Evolutionary conservation across 2,797 vertebrate species (phyloP).

Genomic region (Gymnopithys bicolor): DNA sequence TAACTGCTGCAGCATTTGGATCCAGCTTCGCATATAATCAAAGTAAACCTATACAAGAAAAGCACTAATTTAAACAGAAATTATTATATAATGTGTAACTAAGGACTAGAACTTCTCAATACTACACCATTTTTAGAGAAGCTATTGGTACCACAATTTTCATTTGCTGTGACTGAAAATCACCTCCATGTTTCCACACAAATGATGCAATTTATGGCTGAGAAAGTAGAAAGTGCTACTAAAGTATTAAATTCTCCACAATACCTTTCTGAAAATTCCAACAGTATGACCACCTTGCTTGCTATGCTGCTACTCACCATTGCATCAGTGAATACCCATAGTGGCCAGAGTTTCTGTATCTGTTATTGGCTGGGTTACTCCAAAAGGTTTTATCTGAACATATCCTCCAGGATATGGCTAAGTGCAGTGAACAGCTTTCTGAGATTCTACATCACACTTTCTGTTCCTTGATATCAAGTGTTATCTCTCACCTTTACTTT

Average conservation of each 20-base stretch:
- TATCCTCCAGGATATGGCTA: not conserved
- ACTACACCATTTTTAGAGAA: not conserved
- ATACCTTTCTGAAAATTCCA: not conserved
- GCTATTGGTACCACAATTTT: not conserved
- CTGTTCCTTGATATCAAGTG: not conserved
- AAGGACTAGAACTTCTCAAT: not conserved
- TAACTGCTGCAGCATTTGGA: constrained; percentile 98
- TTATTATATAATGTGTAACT: not conserved
- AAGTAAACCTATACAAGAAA: constrained; percentile 90
- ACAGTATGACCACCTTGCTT: not conserved
- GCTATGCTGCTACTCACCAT: not conserved
- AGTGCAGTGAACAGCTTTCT: not conserved
- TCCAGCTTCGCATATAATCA: constrained; percentile 99
- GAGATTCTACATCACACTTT: not conserved
- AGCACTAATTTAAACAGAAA: not conserved
- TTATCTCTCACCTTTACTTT: not conserved
- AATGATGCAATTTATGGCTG: not conserved
- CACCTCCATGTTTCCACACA: not conserved
- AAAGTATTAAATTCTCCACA: not conserved
- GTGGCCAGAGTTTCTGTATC: not conserved
- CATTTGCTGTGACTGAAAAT: not conserved
- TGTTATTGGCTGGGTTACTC: not conserved
- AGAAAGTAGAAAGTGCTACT: not conserved
- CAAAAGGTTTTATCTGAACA: not conserved
- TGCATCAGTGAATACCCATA: not conserved